A percentile compares a stretch with the other conserved stretches of the same genome.
Conservation (phyloP, 2,797 vertebrate genomes). For the Pseudomugil tenellus region DNA sequence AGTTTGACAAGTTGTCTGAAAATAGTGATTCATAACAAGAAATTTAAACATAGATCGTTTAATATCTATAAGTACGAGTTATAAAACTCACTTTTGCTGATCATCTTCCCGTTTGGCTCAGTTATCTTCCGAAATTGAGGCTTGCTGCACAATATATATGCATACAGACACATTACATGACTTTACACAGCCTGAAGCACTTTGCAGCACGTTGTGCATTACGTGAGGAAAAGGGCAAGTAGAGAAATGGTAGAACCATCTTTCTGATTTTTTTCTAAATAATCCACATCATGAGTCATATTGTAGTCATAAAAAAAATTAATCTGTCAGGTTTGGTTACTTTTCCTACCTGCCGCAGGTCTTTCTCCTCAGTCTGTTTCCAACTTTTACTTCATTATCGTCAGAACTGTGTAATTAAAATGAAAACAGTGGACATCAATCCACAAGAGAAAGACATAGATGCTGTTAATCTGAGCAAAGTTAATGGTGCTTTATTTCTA, state of each 20-base stretch:
- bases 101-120: constrained; percentile 57
- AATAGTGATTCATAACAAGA: not conserved
- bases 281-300: not conserved
- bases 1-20: no score
- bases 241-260: constrained; percentile 6
- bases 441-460: not conserved
- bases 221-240: constrained; percentile 24
- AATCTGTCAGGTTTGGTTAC: not conserved
- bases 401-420: constrained; percentile 18
- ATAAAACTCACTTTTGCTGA: constrained; percentile 76
- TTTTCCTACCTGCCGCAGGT: constrained; percentile 58
- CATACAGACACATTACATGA: constrained; percentile 51
- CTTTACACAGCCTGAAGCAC: constrained; percentile 18
- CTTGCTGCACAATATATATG: constrained; percentile 72
- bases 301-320: not conserved
- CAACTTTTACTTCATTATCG: not conserved
- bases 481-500: not conserved
- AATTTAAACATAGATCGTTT: not conserved
- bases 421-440: not conserved
- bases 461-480: not conserved
- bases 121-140: constrained; percentile 44
- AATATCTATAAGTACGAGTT: not conserved
- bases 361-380: constrained; percentile 45
- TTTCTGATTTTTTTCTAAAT: not conserved
- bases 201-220: constrained; percentile 11